These are phyloP conservation scores for Drosophila mayri DNA, from an alignment of 1,140 invertebrate species.

Conservation along the genomic window DNA sequence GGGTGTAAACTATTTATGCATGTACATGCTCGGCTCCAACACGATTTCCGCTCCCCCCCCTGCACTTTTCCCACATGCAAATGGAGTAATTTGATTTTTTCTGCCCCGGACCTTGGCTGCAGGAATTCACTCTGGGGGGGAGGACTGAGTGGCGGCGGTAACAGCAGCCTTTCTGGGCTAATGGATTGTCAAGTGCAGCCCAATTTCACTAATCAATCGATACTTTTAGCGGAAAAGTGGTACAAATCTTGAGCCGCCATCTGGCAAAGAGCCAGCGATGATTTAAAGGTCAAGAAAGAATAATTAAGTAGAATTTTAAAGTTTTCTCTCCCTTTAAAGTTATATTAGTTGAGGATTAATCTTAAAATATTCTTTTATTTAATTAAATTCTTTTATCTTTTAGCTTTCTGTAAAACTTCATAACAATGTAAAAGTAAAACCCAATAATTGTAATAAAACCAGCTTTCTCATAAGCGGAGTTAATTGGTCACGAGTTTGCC, in stretches of 20 bases:
- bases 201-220: constrained; percentile 33
- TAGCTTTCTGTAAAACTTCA: neutral
- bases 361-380: neutral
- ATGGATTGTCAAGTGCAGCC: constrained; percentile 38
- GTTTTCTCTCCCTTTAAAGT: no score
- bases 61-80: constrained; percentile 39
- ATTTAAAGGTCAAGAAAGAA: neutral
- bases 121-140: constrained; percentile 16
- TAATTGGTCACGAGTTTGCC: neutral
- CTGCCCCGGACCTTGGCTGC: constrained; percentile 36
- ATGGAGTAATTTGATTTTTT: constrained; percentile 55
- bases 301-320: neutral
- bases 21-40: constrained; percentile 33
- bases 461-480: neutral
- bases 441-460: neutral
- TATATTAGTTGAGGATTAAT: neutral
- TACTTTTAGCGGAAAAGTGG: constrained; percentile 10
- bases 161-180: constrained; percentile 2
- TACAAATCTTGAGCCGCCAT: neutral
- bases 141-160: neutral
- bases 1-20: constrained; percentile 39
- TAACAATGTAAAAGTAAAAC: neutral
- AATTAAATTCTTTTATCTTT: neutral
- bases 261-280: constrained; percentile 3
- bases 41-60: constrained; percentile 9